These are phyloP conservation scores for Streblospio benedicti DNA, from an alignment of 1,140 invertebrate species.

Conservation along the genomic window DNA sequence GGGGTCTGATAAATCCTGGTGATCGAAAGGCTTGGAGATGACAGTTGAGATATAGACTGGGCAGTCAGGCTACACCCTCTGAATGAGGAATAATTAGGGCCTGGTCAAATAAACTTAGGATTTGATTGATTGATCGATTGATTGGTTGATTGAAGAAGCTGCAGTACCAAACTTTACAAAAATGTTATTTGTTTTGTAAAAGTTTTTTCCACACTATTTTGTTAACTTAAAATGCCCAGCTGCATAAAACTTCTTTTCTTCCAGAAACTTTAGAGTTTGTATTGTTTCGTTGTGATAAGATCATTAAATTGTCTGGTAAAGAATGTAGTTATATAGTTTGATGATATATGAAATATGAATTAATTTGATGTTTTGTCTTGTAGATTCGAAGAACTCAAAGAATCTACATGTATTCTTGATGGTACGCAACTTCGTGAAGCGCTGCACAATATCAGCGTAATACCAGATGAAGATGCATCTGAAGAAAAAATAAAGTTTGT, in stretches of 20 bases:
- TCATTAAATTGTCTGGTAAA: not conserved
- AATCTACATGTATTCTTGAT: conserved; percentile 27
- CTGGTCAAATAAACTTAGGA: no score
- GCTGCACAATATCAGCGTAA: conserved; percentile 24
- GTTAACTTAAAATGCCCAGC: not conserved
- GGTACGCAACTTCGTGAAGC: conserved; percentile 31
- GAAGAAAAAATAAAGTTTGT: conserved; percentile 27
- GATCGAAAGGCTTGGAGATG: no score
- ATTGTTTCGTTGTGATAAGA: not conserved
- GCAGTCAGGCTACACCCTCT: no score
- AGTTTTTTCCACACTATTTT: not conserved
- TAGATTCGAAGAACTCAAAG: conserved; percentile 25
- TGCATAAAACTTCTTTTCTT: not conserved
- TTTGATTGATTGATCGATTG: no score
- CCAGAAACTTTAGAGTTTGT: not conserved
- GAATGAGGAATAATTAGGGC: no score
- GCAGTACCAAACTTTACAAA: no score
- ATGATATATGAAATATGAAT: not conserved
- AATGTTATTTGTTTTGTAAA: not conserved
- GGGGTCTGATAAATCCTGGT: no score
- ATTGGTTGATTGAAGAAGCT: no score
- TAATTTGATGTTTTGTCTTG: conserved; percentile 5
- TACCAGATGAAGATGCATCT: conserved; percentile 19
- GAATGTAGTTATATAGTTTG: not conserved
- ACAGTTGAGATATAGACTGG: no score